These are phyloP conservation scores for Narcine bancroftii DNA, from an alignment of 2,113 vertebrate genomes.

Conservation along the genomic window DNA sequence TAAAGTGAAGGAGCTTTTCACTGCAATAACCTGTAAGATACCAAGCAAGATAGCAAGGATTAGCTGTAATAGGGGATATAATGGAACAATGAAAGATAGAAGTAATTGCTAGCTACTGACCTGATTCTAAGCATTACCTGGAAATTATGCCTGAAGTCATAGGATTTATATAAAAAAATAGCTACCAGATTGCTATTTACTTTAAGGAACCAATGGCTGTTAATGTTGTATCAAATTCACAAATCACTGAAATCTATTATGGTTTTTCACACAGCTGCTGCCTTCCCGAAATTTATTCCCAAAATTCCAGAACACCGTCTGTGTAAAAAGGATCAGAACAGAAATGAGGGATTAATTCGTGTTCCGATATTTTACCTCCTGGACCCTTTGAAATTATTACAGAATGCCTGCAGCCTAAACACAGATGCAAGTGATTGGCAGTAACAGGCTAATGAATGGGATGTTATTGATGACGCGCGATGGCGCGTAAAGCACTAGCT, in stretches of 20 bases:
- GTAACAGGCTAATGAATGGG: no score
- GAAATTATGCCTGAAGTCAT: neutral
- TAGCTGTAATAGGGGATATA: neutral
- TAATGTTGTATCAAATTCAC: neutral
- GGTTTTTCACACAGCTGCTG: no score
- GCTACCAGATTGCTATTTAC: neutral
- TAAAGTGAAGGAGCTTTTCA: conserved; percentile 1
- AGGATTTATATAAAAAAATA: neutral
- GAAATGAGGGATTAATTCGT: no score
- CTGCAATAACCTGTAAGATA: neutral
- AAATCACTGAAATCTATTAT: neutral
- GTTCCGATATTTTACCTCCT: no score
- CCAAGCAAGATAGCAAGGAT: neutral
- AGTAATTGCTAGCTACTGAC: neutral
- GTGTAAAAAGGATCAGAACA: no score
- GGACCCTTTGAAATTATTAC: no score
- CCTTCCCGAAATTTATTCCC: no score
- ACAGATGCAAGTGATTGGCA: no score
- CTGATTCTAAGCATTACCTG: neutral
- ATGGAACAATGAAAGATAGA: conserved; percentile 17
- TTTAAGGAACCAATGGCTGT: neutral
- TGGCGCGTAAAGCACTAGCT: no score
- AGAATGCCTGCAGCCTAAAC: no score
- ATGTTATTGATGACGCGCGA: no score
- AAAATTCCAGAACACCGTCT: no score